Conservation (phyloP, 2,797 vertebrate species). For the Microhierax caerulescens region DNA sequence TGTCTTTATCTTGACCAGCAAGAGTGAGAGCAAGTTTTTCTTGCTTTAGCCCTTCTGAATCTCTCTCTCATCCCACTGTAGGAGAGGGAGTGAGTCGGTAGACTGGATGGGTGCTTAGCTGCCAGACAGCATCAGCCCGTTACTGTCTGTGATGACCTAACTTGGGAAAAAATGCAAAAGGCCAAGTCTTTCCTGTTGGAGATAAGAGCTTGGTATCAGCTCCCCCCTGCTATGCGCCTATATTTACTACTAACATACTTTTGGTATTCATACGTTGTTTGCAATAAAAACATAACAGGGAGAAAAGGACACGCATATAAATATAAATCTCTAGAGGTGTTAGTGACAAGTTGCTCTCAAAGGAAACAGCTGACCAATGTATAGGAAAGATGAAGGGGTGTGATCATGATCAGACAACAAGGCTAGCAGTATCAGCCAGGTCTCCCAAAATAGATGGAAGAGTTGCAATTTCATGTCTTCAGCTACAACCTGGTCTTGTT, state of each 20-base stretch:
- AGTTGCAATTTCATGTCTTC: conserved; percentile 67
- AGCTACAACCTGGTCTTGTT: conserved; percentile 67
- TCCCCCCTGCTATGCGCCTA: background rate
- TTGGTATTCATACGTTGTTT: background rate
- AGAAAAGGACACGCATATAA: background rate
- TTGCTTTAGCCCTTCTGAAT: background rate
- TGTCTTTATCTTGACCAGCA: background rate
- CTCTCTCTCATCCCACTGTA: background rate
- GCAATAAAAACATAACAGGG: conserved; percentile 6
- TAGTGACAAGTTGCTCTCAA: conserved; percentile 9
- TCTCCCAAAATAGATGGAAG: conserved; percentile 69
- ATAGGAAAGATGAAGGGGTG: conserved; percentile 21
- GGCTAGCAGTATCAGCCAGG: conserved; percentile 38
- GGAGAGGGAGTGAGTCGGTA: background rate
- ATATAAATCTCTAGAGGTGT: conserved; percentile 9
- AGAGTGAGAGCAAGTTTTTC: background rate
- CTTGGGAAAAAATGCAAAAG: background rate
- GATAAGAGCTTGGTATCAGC: background rate
- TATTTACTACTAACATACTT: background rate
- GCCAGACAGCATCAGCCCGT: background rate
- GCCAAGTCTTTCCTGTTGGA: background rate
- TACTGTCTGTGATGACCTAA: background rate
- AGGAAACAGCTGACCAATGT: conserved; percentile 33
- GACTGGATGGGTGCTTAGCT: background rate
- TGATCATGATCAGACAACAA: conserved; percentile 48